These are phyloP conservation scores for Amiota minor DNA, from an alignment of 2,888 invertebrate genomes.

Conservation along the genomic window DNA sequence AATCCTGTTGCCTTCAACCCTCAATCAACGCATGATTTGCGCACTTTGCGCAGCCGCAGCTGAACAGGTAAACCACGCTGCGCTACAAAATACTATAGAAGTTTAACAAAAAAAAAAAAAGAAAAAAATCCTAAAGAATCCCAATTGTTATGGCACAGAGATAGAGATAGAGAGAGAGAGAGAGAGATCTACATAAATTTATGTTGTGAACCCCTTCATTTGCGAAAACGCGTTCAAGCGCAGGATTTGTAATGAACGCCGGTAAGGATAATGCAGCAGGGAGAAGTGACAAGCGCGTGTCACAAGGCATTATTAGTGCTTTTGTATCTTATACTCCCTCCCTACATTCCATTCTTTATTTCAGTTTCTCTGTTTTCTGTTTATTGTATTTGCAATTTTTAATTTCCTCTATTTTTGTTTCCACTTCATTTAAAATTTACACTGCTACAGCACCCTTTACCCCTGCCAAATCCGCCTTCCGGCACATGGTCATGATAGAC, in stretches of 20 bases:
- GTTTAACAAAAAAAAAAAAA: no score
- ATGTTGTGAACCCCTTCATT: not conserved
- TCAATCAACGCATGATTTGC: not conserved
- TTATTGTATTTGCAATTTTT: not conserved
- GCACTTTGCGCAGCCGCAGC: constrained; percentile 18
- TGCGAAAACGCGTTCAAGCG: constrained; percentile 3
- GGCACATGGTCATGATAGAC: no score
- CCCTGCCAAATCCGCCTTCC: no score
- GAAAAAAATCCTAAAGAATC: no score
- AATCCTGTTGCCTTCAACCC: constrained; percentile 2
- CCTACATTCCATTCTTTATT: not conserved
- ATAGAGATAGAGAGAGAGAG: no score
- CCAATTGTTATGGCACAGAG: no score
- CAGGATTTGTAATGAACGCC: no score
- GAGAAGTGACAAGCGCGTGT: not conserved
- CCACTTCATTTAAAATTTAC: not conserved
- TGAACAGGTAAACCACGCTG: constrained; percentile 14
- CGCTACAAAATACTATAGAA: no score
- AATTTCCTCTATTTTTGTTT: constrained; percentile 10
- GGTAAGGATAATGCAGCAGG: no score
- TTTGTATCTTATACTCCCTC: no score
- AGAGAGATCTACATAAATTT: no score
- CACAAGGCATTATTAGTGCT: not conserved
- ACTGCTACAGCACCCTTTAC: not conserved
- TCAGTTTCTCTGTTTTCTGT: not conserved